phyloP scores from a whole-genome alignment of 1,140 invertebrate genomes.

The Anagrus nilaparvatae region DNA sequence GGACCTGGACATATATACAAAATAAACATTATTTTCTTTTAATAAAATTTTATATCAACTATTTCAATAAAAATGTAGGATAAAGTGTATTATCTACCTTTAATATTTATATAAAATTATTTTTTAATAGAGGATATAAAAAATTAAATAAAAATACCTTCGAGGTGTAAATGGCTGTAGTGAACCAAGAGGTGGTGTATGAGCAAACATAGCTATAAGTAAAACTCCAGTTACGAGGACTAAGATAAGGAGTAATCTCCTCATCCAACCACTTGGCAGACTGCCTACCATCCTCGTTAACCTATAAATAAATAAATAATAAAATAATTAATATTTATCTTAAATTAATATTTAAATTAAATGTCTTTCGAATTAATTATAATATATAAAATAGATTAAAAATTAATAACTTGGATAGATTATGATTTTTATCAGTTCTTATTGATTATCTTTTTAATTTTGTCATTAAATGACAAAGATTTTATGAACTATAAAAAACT shows the following conservation, averaged over 20 bases:
- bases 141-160: conserved; percentile 24
- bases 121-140: neutral
- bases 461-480: too few relatives aligned
- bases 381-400: too few relatives aligned
- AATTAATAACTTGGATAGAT: too few relatives aligned
- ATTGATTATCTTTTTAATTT: too few relatives aligned
- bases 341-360: neutral
- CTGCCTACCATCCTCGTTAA: conserved; percentile 38
- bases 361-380: too few relatives aligned
- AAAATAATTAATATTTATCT: too few relatives aligned
- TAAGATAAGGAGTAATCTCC: conserved; percentile 41
- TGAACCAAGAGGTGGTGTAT: conserved; percentile 36
- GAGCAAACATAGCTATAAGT: conserved; percentile 44
- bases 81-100: too few relatives aligned
- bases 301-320: conserved; percentile 23
- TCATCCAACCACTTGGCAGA: conserved; percentile 42
- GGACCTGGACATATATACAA: too few relatives aligned
- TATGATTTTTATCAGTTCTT: too few relatives aligned
- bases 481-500: too few relatives aligned
- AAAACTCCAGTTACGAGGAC: conserved; percentile 42
- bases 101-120: conserved; percentile 1
- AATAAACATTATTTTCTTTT: too few relatives aligned
- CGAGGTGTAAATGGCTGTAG: conserved; percentile 34
- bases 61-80: neutral
- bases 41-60: neutral